Percentiles rank a stretch among this genome's conserved stretches.
phyloP scores from a whole-genome alignment of 2,797 vertebrate genomes.

The Rhinogobio ventralis region DNA sequence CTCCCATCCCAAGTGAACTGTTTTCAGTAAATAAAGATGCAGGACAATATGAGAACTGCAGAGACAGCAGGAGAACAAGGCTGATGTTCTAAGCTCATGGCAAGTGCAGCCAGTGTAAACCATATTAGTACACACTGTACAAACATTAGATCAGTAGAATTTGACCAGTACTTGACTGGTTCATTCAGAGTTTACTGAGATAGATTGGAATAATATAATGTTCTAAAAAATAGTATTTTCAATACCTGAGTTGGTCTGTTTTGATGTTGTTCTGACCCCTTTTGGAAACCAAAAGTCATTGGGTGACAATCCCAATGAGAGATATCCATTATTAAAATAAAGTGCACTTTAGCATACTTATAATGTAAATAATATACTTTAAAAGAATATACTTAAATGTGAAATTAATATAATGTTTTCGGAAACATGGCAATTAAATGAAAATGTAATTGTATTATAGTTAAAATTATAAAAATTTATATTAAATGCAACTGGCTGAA shows the following conservation, averaged over 20 bases:
- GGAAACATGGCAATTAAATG: neutral
- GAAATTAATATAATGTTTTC: neutral
- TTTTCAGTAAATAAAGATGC: slow-evolving; percentile 2
- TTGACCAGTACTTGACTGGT: neutral
- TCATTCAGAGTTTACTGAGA: slow-evolving; percentile 17
- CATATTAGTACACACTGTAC: neutral
- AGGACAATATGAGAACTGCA: neutral
- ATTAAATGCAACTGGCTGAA: neutral
- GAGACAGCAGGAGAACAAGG: neutral
- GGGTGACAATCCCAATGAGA: slow-evolving; percentile 21
- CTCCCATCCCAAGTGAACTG: neutral
- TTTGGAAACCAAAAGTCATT: too few species aligned
- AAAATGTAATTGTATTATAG: neutral
- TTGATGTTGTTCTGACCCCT: slow-evolving; percentile 7
- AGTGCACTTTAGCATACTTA: neutral
- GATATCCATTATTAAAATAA: neutral
- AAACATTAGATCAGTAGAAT: slow-evolving; percentile 4
- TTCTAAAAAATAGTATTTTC: neutral
- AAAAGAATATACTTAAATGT: neutral
- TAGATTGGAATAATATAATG: neutral
- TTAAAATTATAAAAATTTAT: neutral
- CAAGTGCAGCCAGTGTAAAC: slow-evolving; percentile 6
- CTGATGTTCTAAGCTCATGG: neutral
- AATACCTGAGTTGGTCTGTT: slow-evolving; percentile 29
- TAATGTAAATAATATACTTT: neutral